Evolutionary conservation across 2,888 invertebrate genomes (phyloP), one percentile per base, ranked within the genome.

Genomic region (Alitta virens): DNA sequence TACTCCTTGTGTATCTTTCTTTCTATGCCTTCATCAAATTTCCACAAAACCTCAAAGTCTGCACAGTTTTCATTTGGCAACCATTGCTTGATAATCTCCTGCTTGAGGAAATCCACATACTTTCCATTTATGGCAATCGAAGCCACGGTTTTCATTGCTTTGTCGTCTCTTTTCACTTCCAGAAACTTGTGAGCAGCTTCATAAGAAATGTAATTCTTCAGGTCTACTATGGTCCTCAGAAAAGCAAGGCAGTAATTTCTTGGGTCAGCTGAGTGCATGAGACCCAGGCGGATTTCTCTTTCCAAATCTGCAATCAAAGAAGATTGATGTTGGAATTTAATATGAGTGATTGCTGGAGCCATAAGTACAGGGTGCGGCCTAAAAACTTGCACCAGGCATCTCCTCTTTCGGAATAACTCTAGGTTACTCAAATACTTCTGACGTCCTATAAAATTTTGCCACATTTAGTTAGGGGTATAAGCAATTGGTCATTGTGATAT

Each of bases 21-120:
- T 50, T 73, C 67, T 51, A 80, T 75, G 60, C 78, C 80, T 38
- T 77, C 73, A 58, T 78, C 77, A 57, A 75, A 78, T 38, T 75
- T 69, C 80, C 80, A 80, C 50, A 80, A 64, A 1, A 80, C 75
- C 26, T 74, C 71, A 51, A 74, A 74, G n/a, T 68, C 67, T 16
- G 68, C 50, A 2, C 67, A 67, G 64, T 74, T 75, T 14, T 64
- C 63, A 12, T 66, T 61, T 1, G 72, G 63, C 21, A 77, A 68
- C 38, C 43, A 25, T 9, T 43, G 5, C 21, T 43, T n/a, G 23
- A 65, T 65, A 5, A 69, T 64, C 57, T 72, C 63, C 9, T 74
- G 70, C 60, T 69, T 72, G 61, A 78, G 65, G 53, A 68, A 63
- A 12, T 66, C 63, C 12, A 80, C 66, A 26, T 68, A 64, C 9